Percentiles rank a stretch among this genome's conserved stretches.
Evolutionary conservation across 2,113 vertebrate genomes (phyloP).

Genomic region (Heliornis fulica): DNA sequence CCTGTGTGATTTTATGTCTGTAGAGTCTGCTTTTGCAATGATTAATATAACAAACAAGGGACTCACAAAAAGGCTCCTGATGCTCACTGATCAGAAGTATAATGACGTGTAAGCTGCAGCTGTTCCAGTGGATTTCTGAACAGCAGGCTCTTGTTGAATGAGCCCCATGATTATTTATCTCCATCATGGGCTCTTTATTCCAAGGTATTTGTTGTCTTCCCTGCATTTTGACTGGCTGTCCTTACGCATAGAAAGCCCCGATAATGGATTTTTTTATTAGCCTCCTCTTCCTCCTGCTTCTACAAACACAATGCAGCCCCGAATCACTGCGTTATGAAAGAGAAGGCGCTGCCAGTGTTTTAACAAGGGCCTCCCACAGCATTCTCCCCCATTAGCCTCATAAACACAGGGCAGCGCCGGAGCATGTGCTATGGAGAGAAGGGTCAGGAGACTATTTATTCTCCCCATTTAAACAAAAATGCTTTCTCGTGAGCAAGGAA

Average conservation of each 20-base stretch:
- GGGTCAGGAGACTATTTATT: conserved; percentile 61
- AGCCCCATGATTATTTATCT: conserved; percentile 63
- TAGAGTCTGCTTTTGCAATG: conserved; percentile 21
- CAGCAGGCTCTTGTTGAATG: conserved; percentile 48
- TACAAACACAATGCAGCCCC: not conserved
- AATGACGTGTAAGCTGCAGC: conserved; percentile 54
- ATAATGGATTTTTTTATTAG: conserved; percentile 59
- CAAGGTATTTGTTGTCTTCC: conserved; percentile 35
- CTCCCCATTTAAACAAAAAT: conserved; percentile 60
- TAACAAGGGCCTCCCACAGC: conserved; percentile 45
- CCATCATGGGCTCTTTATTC: conserved; percentile 51
- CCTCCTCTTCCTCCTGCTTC: conserved; percentile 23
- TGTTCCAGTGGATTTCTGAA: conserved; percentile 58
- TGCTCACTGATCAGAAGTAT: conserved; percentile 45
- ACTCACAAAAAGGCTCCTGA: conserved; percentile 49
- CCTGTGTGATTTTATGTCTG: not conserved
- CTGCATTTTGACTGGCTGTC: conserved; percentile 39
- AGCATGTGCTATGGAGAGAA: conserved; percentile 26
- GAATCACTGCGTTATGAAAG: not conserved
- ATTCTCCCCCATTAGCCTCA: conserved; percentile 51
- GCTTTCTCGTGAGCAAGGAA: conserved; percentile 44
- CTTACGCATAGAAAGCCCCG: not conserved
- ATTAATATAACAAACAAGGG: conserved; percentile 56
- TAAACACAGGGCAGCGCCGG: conserved; percentile 28
- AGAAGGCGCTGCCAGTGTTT: not conserved